Evolutionary conservation across 2,797 vertebrate genomes (phyloP).

Genomic region (Cichlasoma orientale): DNA sequence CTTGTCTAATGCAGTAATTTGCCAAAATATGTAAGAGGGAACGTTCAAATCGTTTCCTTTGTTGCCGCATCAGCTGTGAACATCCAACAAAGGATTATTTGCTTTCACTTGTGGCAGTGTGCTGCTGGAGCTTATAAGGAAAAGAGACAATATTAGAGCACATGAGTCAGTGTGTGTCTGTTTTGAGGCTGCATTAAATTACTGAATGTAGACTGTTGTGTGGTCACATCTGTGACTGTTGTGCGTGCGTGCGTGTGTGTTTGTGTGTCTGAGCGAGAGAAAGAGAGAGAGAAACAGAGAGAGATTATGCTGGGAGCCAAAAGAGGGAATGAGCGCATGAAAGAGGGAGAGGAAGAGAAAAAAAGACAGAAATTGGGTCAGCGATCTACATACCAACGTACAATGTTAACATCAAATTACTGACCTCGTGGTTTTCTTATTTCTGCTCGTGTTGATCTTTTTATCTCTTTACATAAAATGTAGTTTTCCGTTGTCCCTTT

Average conservation of each 20-base stretch:
- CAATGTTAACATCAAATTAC: slow-evolving; percentile 75
- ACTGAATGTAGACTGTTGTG: slow-evolving; percentile 39
- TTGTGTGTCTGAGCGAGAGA: slow-evolving; percentile 1
- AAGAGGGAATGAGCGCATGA: slow-evolving; percentile 71
- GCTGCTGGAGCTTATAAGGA: slow-evolving; percentile 4
- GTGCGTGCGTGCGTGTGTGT: slow-evolving; percentile 27
- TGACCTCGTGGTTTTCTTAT: slow-evolving; percentile 59
- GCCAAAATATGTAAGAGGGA: background rate
- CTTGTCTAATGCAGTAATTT: slow-evolving; percentile 1
- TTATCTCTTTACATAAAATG: slow-evolving; percentile 11
- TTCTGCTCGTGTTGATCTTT: slow-evolving; percentile 57
- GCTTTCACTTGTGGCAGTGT: slow-evolving; percentile 5
- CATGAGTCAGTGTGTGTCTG: slow-evolving; percentile 4
- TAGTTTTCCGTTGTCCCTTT: background rate
- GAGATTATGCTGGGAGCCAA: slow-evolving; percentile 79
- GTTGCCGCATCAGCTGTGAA: background rate
- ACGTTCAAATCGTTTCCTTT: background rate
- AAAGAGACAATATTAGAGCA: background rate
- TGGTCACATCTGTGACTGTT: slow-evolving; percentile 50
- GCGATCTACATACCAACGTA: slow-evolving; percentile 78
- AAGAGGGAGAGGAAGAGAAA: slow-evolving; percentile 61
- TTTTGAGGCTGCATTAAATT: slow-evolving; percentile 5
- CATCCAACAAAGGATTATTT: slow-evolving; percentile 13
- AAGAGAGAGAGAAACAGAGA: slow-evolving; percentile 16
- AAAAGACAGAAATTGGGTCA: slow-evolving; percentile 82